Conservation (phyloP, 2,888 invertebrate genomes). For the Heliconius ismenius region DNA sequence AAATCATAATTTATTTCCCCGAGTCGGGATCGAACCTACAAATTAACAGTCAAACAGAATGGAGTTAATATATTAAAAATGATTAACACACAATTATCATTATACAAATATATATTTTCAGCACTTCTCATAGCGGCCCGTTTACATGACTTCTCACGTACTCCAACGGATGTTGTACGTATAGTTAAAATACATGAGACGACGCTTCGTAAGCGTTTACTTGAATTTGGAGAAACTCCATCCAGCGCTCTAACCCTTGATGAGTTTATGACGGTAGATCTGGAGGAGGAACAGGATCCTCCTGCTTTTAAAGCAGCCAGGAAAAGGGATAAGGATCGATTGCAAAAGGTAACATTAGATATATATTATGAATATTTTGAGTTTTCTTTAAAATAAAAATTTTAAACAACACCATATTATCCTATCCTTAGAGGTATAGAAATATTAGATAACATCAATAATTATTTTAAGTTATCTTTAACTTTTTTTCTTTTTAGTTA, state of each 20-base stretch:
- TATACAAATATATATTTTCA: constrained; percentile 54
- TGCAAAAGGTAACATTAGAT: constrained; percentile 85
- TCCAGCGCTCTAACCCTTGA: constrained; percentile 96
- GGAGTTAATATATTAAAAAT: no score
- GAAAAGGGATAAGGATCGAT: constrained; percentile 91
- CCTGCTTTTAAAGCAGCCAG: constrained; percentile 96
- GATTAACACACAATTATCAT: no score
- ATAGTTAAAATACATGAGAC: constrained; percentile 98
- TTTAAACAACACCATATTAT: background rate
- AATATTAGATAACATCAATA: background rate
- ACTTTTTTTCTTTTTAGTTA: constrained; percentile 55
- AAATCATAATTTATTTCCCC: no score
- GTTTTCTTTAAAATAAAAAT: background rate
- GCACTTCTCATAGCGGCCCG: constrained; percentile 96
- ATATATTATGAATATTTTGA: background rate
- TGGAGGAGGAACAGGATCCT: constrained; percentile 97
- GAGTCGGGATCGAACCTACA: no score
- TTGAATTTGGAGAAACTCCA: constrained; percentile 98
- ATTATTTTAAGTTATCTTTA: no score
- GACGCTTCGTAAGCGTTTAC: constrained; percentile 93
- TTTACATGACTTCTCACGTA: constrained; percentile 94
- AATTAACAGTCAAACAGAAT: no score
- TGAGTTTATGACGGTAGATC: constrained; percentile 97
- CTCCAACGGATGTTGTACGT: constrained; percentile 92
- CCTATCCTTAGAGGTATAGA: background rate